These are phyloP conservation scores for Liopterus haemorrhoidalis DNA, from an alignment of 2,888 invertebrate species.

Conservation along the genomic window DNA sequence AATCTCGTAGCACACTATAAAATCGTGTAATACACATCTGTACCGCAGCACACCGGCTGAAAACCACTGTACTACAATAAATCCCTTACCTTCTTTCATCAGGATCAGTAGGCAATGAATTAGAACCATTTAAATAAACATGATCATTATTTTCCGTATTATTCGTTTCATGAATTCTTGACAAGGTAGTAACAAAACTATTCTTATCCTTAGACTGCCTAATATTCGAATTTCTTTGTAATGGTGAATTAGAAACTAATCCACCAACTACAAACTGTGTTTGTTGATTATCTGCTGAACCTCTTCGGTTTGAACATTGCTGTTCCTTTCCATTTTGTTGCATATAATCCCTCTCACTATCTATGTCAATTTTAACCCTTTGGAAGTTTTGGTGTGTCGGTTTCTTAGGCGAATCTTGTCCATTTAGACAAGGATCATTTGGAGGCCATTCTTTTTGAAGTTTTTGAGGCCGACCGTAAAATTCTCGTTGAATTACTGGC, in stretches of 20 bases:
- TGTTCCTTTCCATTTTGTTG: conserved; percentile 21
- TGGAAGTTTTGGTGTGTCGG: conserved; percentile 49
- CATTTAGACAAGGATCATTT: conserved; percentile 28
- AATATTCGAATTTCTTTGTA: conserved; percentile 22
- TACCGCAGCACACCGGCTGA: too few relatives aligned
- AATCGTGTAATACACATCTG: too few relatives aligned
- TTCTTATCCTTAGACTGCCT: conserved; percentile 46
- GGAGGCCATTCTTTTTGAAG: conserved; percentile 52
- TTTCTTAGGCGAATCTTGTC: conserved; percentile 46
- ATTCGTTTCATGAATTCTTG: conserved; percentile 56
- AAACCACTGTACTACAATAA: too few relatives aligned
- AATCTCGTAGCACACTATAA: neutral
- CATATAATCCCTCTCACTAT: conserved; percentile 42
- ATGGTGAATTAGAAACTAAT: conserved; percentile 13
- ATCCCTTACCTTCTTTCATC: conserved; percentile 47
- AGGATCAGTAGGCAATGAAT: conserved; percentile 39
- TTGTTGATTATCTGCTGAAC: conserved; percentile 14
- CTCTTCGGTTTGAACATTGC: conserved; percentile 22
- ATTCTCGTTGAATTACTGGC: conserved; percentile 58
- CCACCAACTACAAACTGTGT: conserved; percentile 20
- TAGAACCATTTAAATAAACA: conserved; percentile 48
- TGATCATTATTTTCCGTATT: conserved; percentile 40
- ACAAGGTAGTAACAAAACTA: conserved; percentile 55
- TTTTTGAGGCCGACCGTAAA: conserved; percentile 74
- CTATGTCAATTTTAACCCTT: conserved; percentile 46